Conservation (phyloP, 2,113 vertebrate species). For the Pachycephala philippinensis region DNA sequence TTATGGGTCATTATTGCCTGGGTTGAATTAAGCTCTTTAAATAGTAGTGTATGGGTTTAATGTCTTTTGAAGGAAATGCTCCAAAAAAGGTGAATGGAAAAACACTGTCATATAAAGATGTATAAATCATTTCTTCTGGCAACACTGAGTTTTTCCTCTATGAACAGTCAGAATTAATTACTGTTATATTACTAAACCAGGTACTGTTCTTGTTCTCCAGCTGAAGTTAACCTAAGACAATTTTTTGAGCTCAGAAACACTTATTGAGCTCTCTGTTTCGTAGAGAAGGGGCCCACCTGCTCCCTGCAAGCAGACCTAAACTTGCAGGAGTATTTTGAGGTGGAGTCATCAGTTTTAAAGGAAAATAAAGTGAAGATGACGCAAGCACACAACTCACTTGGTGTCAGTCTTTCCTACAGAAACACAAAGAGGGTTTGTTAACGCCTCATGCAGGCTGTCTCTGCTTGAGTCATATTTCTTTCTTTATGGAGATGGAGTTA, state of each 20-base stretch:
- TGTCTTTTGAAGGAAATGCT: conserved; percentile 54
- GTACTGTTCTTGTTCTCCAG: conserved; percentile 7
- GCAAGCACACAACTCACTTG: background rate
- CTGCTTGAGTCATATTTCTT: conserved; percentile 6
- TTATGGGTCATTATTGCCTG: conserved; percentile 76
- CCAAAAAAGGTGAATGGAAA: conserved; percentile 66
- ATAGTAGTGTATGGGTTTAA: conserved; percentile 62
- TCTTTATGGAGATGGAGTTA: conserved; percentile 47
- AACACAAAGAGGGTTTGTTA: conserved; percentile 25
- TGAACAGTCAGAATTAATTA: conserved; percentile 41
- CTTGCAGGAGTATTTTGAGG: background rate
- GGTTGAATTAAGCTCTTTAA: conserved; percentile 71
- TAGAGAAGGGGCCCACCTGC: background rate
- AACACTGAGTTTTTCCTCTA: conserved; percentile 28
- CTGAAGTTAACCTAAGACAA: background rate
- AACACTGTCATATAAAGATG: conserved; percentile 43
- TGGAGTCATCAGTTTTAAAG: background rate
- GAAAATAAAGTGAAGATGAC: background rate
- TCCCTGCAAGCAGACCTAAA: background rate
- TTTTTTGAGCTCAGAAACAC: conserved; percentile 23
- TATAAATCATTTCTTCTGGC: conserved; percentile 52
- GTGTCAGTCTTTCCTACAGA: conserved; percentile 33
- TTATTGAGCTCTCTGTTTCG: background rate
- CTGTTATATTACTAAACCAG: conserved; percentile 54
- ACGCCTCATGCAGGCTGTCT: background rate